Percentiles rank a stretch among this genome's conserved stretches.
Evolutionary conservation across 2,113 vertebrate species (phyloP).

Genomic region (Pelvicachromis taeniatus): DNA sequence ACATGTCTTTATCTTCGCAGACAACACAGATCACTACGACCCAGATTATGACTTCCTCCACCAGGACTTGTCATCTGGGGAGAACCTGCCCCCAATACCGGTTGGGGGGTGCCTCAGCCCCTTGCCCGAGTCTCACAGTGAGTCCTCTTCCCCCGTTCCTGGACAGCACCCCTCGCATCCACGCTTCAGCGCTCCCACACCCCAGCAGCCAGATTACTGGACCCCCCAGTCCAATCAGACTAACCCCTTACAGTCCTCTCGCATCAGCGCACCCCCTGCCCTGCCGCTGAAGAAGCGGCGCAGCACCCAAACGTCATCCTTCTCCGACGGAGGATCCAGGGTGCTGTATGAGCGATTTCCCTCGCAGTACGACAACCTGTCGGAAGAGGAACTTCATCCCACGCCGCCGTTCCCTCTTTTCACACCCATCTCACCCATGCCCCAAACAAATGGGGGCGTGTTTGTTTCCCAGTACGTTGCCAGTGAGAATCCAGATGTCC

Average conservation of each 20-base stretch:
- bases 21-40: conserved; percentile 88
- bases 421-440: conserved; percentile 82
- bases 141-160: conserved; percentile 84
- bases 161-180: conserved; percentile 68
- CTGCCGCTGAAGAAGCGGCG: conserved; percentile 93
- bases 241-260: conserved; percentile 53
- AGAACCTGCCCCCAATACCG: conserved; percentile 79
- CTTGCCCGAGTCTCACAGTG: conserved; percentile 85
- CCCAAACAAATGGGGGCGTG: conserved; percentile 77
- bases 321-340: conserved; percentile 72
- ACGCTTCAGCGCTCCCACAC: conserved; percentile 76
- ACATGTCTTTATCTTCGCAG: conserved; percentile 57
- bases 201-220: conserved; percentile 63
- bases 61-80: conserved; percentile 89
- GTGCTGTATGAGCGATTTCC: conserved; percentile 85
- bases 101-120: conserved; percentile 82
- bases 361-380: conserved; percentile 92
- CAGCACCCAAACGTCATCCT: conserved; percentile 74
- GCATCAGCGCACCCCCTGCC: conserved; percentile 82
- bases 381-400: conserved; percentile 83
- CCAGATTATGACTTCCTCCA: conserved; percentile 98
- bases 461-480: conserved; percentile 76
- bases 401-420: conserved; percentile 76
- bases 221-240: conserved; percentile 35
- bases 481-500: conserved; percentile 70